Percentiles rank a stretch among this genome's conserved stretches.
Conservation (phyloP, 2,113 vertebrate genomes). For the Mus spicilegus region DNA sequence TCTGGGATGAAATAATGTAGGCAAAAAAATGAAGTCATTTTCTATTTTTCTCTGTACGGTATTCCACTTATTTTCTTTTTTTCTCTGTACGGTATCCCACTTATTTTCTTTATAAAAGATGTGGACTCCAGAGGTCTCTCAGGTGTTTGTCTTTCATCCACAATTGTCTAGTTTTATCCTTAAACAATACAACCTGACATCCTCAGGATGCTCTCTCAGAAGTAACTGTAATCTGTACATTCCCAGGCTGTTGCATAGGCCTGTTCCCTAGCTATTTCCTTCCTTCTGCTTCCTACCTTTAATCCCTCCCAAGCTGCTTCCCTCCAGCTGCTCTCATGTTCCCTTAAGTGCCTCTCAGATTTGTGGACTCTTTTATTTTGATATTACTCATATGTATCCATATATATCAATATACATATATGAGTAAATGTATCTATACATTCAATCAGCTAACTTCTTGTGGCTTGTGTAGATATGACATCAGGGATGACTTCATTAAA, state of each 20-base stretch:
- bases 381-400: not conserved
- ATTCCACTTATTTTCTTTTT: not conserved
- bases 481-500: not conserved
- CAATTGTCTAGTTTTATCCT: not conserved
- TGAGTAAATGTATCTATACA: not conserved
- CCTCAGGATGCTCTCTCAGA: not conserved
- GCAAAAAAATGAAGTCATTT: not conserved
- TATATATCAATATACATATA: not conserved
- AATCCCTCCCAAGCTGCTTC: no score
- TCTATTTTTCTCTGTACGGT: not conserved
- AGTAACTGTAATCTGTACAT: not conserved
- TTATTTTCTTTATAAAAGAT: not conserved
- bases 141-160: not conserved
- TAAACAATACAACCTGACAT: not conserved
- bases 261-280: not conserved
- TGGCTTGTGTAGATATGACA: not conserved
- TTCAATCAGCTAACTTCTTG: not conserved
- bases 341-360: not conserved
- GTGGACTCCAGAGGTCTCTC: not conserved
- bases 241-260: not conserved
- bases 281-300: not conserved
- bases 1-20: not conserved
- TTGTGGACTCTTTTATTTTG: not conserved
- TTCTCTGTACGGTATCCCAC: no score
- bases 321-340: not conserved